Evolutionary conservation across 2,797 vertebrate species (phyloP).

Genomic region (Champsocephalus gunnari): DNA sequence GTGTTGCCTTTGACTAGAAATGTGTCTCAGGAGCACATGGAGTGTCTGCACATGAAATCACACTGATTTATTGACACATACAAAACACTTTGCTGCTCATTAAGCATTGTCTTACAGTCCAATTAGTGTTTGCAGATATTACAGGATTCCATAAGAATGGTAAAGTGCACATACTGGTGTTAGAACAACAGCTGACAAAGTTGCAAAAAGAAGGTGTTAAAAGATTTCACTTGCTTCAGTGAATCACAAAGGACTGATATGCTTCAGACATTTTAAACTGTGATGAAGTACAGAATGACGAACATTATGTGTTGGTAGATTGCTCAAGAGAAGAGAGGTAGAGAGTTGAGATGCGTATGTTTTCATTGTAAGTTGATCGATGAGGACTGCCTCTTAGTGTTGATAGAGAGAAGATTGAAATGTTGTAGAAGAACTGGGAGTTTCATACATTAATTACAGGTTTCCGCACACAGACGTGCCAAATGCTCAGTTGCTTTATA

Average conservation of each 20-base stretch:
- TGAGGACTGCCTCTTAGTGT: conserved; percentile 21
- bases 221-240: neutral
- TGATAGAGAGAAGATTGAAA: conserved; percentile 37
- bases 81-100: conserved; percentile 11
- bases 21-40: neutral
- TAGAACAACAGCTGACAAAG: conserved; percentile 1
- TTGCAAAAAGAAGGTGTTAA: conserved; percentile 4
- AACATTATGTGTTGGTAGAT: too few relatives aligned
- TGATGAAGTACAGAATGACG: too few relatives aligned
- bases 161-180: neutral
- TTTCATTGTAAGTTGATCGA: conserved; percentile 19
- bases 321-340: neutral
- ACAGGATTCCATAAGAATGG: conserved; percentile 5
- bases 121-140: conserved; percentile 4
- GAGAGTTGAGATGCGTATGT: neutral
- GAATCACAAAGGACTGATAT: neutral
- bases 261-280: neutral
- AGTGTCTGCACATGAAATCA: conserved; percentile 1
- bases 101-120: neutral
- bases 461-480: conserved; percentile 10
- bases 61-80: neutral
- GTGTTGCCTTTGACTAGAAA: conserved; percentile 8
- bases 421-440: conserved; percentile 12
- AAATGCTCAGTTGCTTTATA: conserved; percentile 1
- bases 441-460: conserved; percentile 21